Base-by-base conservation (phyloP, 2,888 invertebrate species). In the Horisme vitalbata region DNA sequence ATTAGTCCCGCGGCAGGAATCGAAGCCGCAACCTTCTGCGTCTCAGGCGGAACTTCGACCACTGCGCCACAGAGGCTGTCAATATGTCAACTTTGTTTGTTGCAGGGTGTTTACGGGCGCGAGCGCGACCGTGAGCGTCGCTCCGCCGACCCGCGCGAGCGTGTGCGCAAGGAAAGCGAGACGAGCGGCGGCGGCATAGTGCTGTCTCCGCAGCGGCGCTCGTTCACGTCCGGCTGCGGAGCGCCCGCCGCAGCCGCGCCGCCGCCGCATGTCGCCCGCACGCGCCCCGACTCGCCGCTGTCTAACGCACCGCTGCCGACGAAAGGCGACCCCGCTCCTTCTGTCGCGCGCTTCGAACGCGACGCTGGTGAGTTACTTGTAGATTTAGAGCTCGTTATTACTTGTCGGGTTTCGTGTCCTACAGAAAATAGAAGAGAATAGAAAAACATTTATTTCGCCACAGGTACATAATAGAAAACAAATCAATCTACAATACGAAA, bases 171-270 rank as follows among this genome's bases (percentile, higher is more conserved):
- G 77, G 95, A 95, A 79, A 93, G 94, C 75, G 95, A 95, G 78
- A 68, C 81, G 18, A 75, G 72, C 57, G 78, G 68, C 38, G 76
- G 78, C 46, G 95, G 95, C 36, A 95, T 96, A 61, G 94, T 96
- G 59, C 87, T 97, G 65, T 95, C 96, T 59, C 97, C 96, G 37
- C 96, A 96, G 79, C 91, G 96, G 7, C 92, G 96, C 57, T 95
- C 95, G 66, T 96, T 96, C 87, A 95, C 95, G 65, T 94, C 95
- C 8, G 96, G 96, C 44, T 97, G 97, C 83, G 96, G 95, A 61
- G 95, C 96, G 43, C 92, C 92, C 8, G 91, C 91, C 20, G 87
- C 86, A 41, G 81, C 69, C 33, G 67, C 73, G 45, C 72, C 75
- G 54, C 80, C 76, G 61, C 80, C 80, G 61, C 80, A 75, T 61